Evolutionary conservation across 1,140 invertebrate species (phyloP), one percentile per base, ranked within the genome.

Genomic region (Trichonephila clavipes): DNA sequence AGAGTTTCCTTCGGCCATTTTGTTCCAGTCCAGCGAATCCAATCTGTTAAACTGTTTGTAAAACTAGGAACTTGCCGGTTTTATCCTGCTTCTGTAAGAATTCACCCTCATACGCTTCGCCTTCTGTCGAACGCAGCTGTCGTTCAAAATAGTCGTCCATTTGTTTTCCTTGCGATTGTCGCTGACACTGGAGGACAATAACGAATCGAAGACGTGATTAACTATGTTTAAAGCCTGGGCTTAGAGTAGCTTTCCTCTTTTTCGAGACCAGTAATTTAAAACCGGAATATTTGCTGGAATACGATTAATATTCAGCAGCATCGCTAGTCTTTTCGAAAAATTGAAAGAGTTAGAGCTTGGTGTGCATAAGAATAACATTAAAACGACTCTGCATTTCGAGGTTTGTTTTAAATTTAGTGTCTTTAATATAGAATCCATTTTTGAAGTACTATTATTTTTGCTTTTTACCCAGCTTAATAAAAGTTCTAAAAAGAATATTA

Each of bases 21-120:
- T 34, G 69, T 72, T 72, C 69, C 16, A 72, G 24, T 72, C 24
- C 69, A 72, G 24, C n/a, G 16, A 72, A 28, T 72, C 24, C 28
- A 72, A 72, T 72, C 28, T 72, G 69, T 34, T 72, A 72, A 72
- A 72, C 69, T 72, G 69, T 72, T 72, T 72, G 69, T 72, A 72
- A 72, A 72, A 72, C 24, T 72, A n/a, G 10, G 28, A 28, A 16
- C 69, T 72, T 72, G 21, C 64, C 19, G n/a, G 64, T 66, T 66
- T 66, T 66, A 66, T 24, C 64, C 64, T 6, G 69, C 69, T 34
- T 51, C 24, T 24, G 28, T 72, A 72, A 34, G 24, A 34, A 72
- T 72, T 24, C 69, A 10, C 28, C 69, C 66, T 16, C 24, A 72
- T 34, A 72, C 28, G 10, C 69, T 16, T 28, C n/a, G 69, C 28